These are phyloP conservation scores for Hypsopygia costalis DNA, from an alignment of 2,888 invertebrate species.

Conservation along the genomic window DNA sequence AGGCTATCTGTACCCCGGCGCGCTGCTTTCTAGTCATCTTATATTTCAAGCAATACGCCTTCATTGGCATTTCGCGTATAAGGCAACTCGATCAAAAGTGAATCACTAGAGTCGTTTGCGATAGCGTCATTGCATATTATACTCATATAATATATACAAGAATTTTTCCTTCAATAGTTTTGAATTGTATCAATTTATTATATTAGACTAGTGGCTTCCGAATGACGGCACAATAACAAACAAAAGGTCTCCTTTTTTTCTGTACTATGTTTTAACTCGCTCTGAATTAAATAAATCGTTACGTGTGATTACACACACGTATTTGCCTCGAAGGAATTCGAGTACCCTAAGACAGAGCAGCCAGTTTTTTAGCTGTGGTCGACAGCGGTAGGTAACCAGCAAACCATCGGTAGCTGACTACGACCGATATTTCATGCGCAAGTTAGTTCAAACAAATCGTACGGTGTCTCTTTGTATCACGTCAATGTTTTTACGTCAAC, in stretches of 20 bases:
- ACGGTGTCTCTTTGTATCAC: conserved; percentile 67
- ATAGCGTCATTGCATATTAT: no score
- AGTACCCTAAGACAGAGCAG: conserved; percentile 61
- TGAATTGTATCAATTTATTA: no score
- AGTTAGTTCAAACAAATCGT: conserved; percentile 79
- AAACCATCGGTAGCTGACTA: conserved; percentile 77
- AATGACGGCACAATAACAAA: no score
- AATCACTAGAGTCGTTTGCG: no score
- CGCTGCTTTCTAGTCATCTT: no score
- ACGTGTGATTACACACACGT: conserved; percentile 73
- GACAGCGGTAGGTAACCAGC: conserved; percentile 73
- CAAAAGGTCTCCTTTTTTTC: background rate
- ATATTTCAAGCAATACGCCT: no score
- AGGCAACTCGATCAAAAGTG: no score
- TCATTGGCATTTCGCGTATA: no score
- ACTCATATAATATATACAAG: no score
- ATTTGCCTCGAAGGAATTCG: conserved; percentile 75
- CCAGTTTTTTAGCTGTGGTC: conserved; percentile 55
- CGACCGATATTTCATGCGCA: conserved; percentile 68
- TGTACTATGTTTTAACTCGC: conserved; percentile 30
- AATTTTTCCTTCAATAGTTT: no score
- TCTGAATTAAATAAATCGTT: conserved; percentile 68
- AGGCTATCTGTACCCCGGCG: no score
- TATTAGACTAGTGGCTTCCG: no score
- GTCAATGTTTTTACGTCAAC: conserved; percentile 55